A percentile compares a stretch with the other conserved stretches of the same genome.
Conservation (phyloP, 2,797 vertebrate species). For the Sebastes trivittatus region DNA sequence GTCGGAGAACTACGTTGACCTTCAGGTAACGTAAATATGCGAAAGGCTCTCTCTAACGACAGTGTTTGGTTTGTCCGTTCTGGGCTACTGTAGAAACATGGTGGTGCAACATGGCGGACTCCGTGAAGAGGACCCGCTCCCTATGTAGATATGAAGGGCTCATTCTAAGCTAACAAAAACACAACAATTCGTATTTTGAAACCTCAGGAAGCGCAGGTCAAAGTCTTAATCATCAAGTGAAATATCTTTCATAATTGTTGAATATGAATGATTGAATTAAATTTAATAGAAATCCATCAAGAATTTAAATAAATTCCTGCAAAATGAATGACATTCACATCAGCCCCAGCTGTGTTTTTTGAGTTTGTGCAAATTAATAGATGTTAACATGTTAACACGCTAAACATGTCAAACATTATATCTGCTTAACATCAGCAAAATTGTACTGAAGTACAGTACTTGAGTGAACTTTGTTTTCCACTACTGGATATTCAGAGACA, state of each 20-base stretch:
- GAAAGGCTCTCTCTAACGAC: too few species aligned
- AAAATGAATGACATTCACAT: neutral
- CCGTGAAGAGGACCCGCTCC: too few species aligned
- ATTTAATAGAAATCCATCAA: neutral
- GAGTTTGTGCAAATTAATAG: neutral
- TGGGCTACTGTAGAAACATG: too few species aligned
- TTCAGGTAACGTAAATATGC: too few species aligned
- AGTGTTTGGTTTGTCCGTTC: too few species aligned
- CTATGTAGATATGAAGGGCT: too few species aligned
- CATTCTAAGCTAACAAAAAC: too few species aligned
- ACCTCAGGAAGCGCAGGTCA: neutral
- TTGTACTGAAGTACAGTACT: neutral
- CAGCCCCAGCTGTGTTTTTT: neutral
- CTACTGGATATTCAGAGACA: neutral
- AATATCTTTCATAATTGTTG: neutral
- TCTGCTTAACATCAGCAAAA: neutral
- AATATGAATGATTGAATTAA: neutral
- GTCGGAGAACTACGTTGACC: too few species aligned
- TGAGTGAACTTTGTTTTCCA: neutral
- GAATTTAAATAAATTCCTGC: neutral
- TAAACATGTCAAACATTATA: neutral
- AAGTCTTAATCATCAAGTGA: neutral
- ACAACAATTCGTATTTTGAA: too few species aligned
- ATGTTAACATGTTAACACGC: neutral
- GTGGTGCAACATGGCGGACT: too few species aligned